Base-by-base conservation (phyloP, 2,888 invertebrate genomes). In the Gryllus longicercus region DNA sequence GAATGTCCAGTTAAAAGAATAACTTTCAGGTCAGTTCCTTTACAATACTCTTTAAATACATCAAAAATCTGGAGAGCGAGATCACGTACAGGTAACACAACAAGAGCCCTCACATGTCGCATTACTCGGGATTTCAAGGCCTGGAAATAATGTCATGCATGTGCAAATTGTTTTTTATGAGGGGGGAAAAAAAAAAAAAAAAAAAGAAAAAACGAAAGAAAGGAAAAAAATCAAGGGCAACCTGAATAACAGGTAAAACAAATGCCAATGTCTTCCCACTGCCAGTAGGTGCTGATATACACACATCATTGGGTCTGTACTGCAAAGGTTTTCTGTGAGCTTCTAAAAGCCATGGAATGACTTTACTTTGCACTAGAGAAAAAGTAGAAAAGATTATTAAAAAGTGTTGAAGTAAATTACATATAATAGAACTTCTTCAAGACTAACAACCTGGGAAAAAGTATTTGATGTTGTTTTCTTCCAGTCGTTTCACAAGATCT, bases 241-340 rank as follows among this genome's bases (percentile, higher is more conserved):
- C 90, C 88, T 97, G 95, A 74, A 98, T 88, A 77, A 98, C 92
- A 11, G 99, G 99, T 82, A 99, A 88, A 78, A 95, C 96, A 91
- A 96, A 99, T 4, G 97, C 94, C 81, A 99, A 88, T 1, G 99
- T 99, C 89, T 99, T 99, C 25, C 99, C 99, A 89, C 97, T 98
- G 23, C 98, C 98, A 2, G 99, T 99, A 1, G 99, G 98, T 23
- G 98, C 97, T 75, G 97, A 97, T 50, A 99, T 96, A 88, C 99
- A 99, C 79, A 98, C 90, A 87, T 99, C 99, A 83, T 93, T 91
- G 0, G 96, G 94, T 88, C 95, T 92, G 84, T 84, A 93, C 89
- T 50, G 90, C 88, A 84, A 88, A 85, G 80, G 92, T 89, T 83
- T 91, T 88, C 82, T 88, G 83, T 92, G 90, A 82, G 91, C 91